These are phyloP conservation scores for Bombus waltoni DNA, from an alignment of 1,140 invertebrate genomes.

Conservation along the genomic window DNA sequence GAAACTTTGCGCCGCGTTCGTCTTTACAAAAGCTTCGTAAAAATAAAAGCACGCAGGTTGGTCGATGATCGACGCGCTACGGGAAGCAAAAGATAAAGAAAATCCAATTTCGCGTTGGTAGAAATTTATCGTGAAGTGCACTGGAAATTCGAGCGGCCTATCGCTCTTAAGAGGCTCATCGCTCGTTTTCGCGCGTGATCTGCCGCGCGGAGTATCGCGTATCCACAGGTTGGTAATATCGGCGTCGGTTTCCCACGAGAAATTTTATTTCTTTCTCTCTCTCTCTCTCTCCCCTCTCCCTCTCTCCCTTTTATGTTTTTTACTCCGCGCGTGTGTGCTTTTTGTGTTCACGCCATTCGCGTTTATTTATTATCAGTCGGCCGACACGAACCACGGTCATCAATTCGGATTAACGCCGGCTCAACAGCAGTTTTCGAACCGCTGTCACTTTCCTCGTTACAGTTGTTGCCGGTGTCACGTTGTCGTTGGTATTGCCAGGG, in stretches of 20 bases:
- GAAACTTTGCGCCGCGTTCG: no score
- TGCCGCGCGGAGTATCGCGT: background rate
- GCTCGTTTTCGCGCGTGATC: constrained; percentile 15
- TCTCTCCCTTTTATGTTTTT: background rate
- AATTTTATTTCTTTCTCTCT: background rate
- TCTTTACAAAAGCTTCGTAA: no score
- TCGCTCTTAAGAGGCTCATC: constrained; percentile 31
- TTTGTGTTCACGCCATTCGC: constrained; percentile 31
- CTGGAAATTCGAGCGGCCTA: background rate
- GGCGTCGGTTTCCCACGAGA: background rate
- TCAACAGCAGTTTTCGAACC: constrained; percentile 58
- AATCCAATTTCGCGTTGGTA: background rate
- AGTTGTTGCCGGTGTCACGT: constrained; percentile 30
- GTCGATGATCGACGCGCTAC: background rate
- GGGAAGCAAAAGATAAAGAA: background rate
- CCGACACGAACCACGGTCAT: constrained; percentile 41
- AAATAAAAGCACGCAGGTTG: background rate
- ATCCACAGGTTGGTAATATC: constrained; percentile 52
- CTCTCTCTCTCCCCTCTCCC: no score
- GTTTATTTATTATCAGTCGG: constrained; percentile 64
- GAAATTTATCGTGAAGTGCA: background rate
- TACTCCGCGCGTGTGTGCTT: background rate
- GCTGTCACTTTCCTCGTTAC: constrained; percentile 58
- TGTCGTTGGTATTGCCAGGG: background rate
- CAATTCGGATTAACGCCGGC: constrained; percentile 62